Evolutionary conservation across 92 coral and sea anemone genomes (phyloP).

Genomic region (Metridium senile): DNA sequence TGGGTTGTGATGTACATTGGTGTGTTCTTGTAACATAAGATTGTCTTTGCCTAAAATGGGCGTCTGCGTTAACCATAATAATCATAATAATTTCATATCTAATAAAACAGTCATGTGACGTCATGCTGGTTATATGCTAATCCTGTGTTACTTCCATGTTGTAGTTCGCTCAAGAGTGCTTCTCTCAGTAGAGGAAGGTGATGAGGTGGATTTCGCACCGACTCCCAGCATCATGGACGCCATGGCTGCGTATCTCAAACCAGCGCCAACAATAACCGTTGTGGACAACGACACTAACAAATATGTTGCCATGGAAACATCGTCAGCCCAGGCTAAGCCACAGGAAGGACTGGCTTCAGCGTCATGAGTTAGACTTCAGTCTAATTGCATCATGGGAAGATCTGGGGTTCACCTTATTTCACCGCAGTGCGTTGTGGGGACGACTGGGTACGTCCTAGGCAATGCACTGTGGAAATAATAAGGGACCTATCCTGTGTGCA

Average conservation of each 20-base stretch:
- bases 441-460: not conserved
- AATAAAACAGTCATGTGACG: too few species aligned
- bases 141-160: not conserved
- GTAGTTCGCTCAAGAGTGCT: conserved; percentile 87
- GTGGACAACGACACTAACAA: conserved; percentile 72
- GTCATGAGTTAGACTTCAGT: not conserved
- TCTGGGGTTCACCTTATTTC: not conserved
- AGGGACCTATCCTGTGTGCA: not conserved
- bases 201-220: conserved; percentile 65
- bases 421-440: not conserved
- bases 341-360: conserved; percentile 71
- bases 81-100: too few species aligned
- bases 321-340: conserved; percentile 60
- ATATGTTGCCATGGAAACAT: conserved; percentile 72
- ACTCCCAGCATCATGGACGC: conserved; percentile 69
- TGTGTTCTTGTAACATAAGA: too few species aligned
- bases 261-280: conserved; percentile 71
- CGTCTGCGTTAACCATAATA: too few species aligned
- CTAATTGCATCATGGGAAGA: conserved; percentile 11
- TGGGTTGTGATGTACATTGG: too few species aligned
- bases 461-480: not conserved
- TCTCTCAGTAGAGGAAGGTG: conserved; percentile 82
- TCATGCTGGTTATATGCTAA: too few species aligned
- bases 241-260: conserved; percentile 68
- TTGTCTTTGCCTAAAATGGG: too few species aligned